These are phyloP conservation scores for Excalfactoria chinensis DNA, from an alignment of 2,113 vertebrate species.

Conservation along the genomic window DNA sequence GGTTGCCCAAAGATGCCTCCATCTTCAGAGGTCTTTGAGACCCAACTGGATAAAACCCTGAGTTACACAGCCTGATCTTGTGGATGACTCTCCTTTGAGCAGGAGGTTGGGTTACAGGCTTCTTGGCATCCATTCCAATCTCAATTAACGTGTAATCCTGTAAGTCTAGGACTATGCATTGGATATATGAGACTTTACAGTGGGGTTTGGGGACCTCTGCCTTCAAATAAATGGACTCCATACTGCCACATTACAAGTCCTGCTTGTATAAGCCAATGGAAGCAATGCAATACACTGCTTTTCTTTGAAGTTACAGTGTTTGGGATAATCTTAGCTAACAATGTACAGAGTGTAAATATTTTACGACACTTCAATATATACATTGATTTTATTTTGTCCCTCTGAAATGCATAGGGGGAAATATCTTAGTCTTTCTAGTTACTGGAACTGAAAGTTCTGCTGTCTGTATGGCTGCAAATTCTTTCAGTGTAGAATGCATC, in stretches of 20 bases:
- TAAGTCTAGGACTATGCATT: not conserved
- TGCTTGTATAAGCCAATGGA: not conserved
- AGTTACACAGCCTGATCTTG: not conserved
- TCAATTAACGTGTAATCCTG: not conserved
- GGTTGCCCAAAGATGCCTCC: not conserved
- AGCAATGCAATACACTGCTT: not conserved
- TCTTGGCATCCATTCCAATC: not conserved
- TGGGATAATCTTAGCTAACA: not conserved
- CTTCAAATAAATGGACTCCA: not conserved
- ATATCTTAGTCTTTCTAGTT: not conserved
- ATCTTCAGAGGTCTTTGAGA: not conserved
- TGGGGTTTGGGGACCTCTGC: not conserved
- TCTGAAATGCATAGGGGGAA: not conserved
- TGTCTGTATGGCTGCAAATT: not conserved
- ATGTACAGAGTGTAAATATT: not conserved
- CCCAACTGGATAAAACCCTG: accelerated
- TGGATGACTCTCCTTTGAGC: not conserved
- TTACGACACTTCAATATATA: not conserved
- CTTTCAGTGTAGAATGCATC: not conserved
- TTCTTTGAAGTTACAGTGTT: not conserved
- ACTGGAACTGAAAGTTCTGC: not conserved
- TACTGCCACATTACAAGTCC: not conserved
- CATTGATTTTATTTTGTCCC: not conserved
- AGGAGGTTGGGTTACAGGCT: not conserved
- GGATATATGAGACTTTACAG: not conserved